Conservation (phyloP, 2,113 vertebrate species). For the Epinephelus lanceolatus region DNA sequence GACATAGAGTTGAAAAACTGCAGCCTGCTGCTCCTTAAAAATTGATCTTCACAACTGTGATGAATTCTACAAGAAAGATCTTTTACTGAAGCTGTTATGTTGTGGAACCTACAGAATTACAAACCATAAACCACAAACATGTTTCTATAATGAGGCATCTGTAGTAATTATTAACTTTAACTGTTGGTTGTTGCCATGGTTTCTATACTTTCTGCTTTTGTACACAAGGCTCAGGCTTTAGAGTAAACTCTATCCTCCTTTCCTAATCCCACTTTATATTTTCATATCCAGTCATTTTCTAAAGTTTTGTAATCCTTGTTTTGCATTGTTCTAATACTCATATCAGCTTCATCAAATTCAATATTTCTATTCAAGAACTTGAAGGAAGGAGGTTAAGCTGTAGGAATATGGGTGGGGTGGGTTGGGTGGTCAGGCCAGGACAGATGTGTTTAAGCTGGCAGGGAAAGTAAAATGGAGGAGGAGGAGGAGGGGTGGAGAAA, state of each 20-base stretch:
- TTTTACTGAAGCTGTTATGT: background rate
- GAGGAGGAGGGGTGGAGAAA: constrained; percentile 52
- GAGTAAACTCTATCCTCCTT: constrained; percentile 8
- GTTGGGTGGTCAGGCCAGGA: constrained; percentile 47
- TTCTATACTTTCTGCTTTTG: constrained; percentile 2
- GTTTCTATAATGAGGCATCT: background rate
- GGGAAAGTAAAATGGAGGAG: constrained; percentile 61
- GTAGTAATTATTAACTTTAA: background rate
- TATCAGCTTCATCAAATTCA: background rate
- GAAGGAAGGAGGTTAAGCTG: constrained; percentile 49
- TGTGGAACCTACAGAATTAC: background rate
- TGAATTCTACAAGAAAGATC: background rate
- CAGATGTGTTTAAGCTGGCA: constrained; percentile 83
- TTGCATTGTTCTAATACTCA: background rate
- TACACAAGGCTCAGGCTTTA: background rate
- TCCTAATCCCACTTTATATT: background rate
- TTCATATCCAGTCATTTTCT: background rate
- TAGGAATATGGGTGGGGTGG: constrained; percentile 32
- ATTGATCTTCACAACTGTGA: background rate
- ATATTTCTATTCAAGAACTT: constrained; percentile 14
- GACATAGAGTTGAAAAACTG: background rate
- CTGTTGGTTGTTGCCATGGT: constrained; percentile 14
- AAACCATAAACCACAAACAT: background rate
- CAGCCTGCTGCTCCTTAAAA: background rate
- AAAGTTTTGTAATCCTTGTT: constrained; percentile 4